A percentile compares a stretch with the other conserved stretches of the same genome.
Evolutionary conservation across 2,797 vertebrate genomes (phyloP).

Genomic region (Salmo trutta): DNA sequence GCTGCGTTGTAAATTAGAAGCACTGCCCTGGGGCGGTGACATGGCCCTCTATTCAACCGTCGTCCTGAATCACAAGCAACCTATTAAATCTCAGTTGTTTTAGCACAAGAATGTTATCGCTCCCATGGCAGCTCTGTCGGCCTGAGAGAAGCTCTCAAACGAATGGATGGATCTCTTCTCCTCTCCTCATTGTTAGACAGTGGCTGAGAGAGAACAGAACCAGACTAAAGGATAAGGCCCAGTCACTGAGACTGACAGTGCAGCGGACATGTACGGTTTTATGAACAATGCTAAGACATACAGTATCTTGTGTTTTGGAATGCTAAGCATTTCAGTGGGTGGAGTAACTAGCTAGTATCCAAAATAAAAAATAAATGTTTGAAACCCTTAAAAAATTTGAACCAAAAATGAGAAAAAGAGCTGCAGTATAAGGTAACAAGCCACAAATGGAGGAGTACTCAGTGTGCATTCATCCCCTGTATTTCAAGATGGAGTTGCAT

Average conservation of each 20-base stretch:
- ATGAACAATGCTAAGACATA: conserved; percentile 34
- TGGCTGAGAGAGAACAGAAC: conserved; percentile 55
- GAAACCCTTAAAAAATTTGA: background rate
- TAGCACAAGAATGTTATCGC: conserved; percentile 46
- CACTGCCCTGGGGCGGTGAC: conserved; percentile 42
- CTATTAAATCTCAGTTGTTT: conserved; percentile 47
- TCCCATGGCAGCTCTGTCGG: conserved; percentile 48
- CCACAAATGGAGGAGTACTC: conserved; percentile 27
- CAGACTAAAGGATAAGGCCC: conserved; percentile 56
- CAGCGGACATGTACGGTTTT: conserved; percentile 62
- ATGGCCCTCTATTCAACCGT: conserved; percentile 33
- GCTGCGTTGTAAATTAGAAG: conserved; percentile 5
- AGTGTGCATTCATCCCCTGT: conserved; percentile 66
- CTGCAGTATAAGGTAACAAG: conserved; percentile 32
- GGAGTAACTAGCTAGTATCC: too few relatives aligned
- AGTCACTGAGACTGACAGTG: conserved; percentile 49
- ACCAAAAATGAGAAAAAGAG: background rate
- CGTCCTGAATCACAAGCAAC: conserved; percentile 16
- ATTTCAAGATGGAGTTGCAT: conserved; percentile 48
- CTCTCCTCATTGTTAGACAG: conserved; percentile 45
- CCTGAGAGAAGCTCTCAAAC: conserved; percentile 43
- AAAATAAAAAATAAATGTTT: too few relatives aligned
- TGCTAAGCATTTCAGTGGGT: too few relatives aligned
- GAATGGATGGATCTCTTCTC: conserved; percentile 38
- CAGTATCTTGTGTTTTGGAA: conserved; percentile 20